A percentile compares a stretch with the other conserved stretches of the same genome.
Conservation (phyloP, 1,140 invertebrate species). For the Steinernema feltiae region DNA sequence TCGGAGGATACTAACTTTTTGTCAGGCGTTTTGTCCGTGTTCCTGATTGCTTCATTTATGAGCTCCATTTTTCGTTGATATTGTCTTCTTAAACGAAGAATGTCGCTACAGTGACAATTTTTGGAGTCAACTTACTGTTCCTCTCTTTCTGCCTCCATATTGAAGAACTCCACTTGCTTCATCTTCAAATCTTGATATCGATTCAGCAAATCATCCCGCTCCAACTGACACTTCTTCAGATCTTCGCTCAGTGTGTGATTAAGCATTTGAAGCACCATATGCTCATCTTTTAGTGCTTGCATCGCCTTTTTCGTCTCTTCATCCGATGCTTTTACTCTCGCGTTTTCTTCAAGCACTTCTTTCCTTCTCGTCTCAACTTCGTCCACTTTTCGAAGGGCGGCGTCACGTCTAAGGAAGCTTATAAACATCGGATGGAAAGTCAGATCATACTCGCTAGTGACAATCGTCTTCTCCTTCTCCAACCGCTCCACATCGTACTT, state of each 20-base stretch:
- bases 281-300: neutral
- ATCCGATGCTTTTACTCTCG: neutral
- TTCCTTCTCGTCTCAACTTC: neutral
- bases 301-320: neutral
- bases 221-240: neutral
- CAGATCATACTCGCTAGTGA: neutral
- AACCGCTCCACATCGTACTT: neutral
- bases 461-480: neutral
- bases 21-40: neutral
- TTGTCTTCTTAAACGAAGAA: neutral
- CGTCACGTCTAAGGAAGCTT: neutral
- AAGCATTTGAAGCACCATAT: neutral
- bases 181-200: neutral
- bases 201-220: neutral
- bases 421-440: neutral
- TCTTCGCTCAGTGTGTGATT: neutral
- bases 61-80: neutral
- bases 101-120: too few species aligned
- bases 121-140: neutral
- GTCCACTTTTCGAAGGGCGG: neutral
- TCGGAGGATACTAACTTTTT: neutral
- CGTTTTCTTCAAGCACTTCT: neutral
- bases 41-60: neutral
- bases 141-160: neutral
- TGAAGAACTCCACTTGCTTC: slow-evolving; percentile 1